phyloP scores from a whole-genome alignment of 35 echinoderm and acorn worm species.

The Patiria miniata region DNA sequence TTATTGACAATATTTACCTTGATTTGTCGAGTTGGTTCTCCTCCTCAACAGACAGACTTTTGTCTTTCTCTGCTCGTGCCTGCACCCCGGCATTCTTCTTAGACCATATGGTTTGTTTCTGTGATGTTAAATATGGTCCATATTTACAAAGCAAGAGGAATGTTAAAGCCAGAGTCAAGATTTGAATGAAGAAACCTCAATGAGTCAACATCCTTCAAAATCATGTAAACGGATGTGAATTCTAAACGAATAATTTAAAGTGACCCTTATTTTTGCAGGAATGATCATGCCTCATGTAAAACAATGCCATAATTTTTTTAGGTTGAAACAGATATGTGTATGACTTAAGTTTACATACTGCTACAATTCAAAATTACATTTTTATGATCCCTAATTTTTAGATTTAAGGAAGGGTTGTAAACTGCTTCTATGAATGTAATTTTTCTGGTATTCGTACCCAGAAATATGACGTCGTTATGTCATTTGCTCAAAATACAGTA shows the following conservation, averaged over 20 bases:
- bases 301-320: not conserved
- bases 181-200: not conserved
- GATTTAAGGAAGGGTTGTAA: too few species aligned
- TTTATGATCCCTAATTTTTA: too few species aligned
- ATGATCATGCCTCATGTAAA: not conserved
- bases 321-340: too few species aligned
- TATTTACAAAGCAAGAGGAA: not conserved
- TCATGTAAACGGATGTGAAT: too few species aligned
- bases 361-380: too few species aligned
- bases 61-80: slow-evolving; percentile 56
- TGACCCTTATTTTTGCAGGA: not conserved
- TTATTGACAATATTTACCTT: too few species aligned
- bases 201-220: not conserved
- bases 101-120: slow-evolving; percentile 82
- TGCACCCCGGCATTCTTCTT: slow-evolving; percentile 74
- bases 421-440: too few species aligned
- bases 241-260: not conserved
- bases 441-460: too few species aligned
- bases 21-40: slow-evolving; percentile 72
- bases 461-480: too few species aligned
- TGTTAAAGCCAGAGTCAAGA: not conserved
- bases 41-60: slow-evolving; percentile 54
- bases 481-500: too few species aligned
- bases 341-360: too few species aligned
- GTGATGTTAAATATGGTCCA: not conserved